Base-by-base conservation (phyloP, 2,888 invertebrate genomes). In the Coleophora flavipennella region DNA sequence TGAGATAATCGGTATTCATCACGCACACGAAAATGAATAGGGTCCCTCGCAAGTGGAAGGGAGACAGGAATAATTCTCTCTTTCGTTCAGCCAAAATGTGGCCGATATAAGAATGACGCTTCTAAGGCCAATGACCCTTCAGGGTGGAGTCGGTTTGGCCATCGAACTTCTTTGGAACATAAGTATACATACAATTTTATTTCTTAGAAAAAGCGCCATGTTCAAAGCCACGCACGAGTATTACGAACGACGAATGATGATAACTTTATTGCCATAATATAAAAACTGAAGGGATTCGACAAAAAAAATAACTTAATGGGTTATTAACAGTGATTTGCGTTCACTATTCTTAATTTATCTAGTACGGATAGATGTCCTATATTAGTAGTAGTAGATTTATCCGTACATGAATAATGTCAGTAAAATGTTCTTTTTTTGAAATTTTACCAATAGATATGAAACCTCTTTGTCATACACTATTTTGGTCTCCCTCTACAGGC, bases 101-200 rank as follows among this genome's bases (percentile, higher is more conserved):
- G 70, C 79, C 76, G 71, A 80, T 81, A 81, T 78, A 81, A 83
- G 83, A 81, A 81, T 83, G 80, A 83, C 78, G 76, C 68, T 71
- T 70, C 62, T 73, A 71, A 71, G 80, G 78, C 70, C 75, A 50
- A 68, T 65, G 77, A 78, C 81, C 67, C 71, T n/a, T 69, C 62
- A 59, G 62, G 58, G 63, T 64, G 57, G 58, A 60, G 54, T 57
- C 59, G 62, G 61, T 67, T 65, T 65, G 56, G 62, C 51, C 20
- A 20, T 20, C 20, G 20, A 20, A 20, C 20, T 20, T 20, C 20
- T 20, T 20, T 20, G n/a, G n/a, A n/a, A n/a, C n/a, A n/a, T n/a
- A n/a, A n/a, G n/a, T 29, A 29, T 6, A 11, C 31, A 12, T 31
- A 6, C 8, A 31, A 11, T 31, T 31, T 31, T 31, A 31, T 31